Evolutionary conservation across 2,888 invertebrate genomes (phyloP).

Genomic region (Autographa gamma): DNA sequence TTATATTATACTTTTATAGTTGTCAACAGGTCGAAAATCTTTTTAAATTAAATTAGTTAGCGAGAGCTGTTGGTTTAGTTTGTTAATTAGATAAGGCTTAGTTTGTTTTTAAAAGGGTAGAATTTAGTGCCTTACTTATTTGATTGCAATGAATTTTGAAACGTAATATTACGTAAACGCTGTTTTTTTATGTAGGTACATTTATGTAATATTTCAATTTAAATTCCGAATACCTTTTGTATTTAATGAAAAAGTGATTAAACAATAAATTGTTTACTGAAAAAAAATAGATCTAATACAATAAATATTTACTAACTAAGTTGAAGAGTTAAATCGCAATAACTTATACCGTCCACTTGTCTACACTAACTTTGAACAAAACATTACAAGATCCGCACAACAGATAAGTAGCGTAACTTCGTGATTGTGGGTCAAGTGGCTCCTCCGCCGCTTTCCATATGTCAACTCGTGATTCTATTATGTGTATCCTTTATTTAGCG

Average conservation of each 20-base stretch:
- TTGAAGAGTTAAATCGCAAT: not conserved
- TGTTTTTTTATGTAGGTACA: too few relatives aligned
- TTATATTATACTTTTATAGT: conserved; percentile 17
- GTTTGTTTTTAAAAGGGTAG: too few relatives aligned
- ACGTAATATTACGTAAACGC: too few relatives aligned
- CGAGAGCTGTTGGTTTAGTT: not conserved
- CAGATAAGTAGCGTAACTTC: conserved; percentile 6
- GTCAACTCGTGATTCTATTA: conserved; percentile 57
- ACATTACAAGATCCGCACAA: not conserved
- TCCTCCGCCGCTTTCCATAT: conserved; percentile 34
- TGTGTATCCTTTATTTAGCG: conserved; percentile 44
- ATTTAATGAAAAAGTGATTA: too few relatives aligned
- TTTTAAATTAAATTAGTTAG: not conserved
- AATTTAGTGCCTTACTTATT: too few relatives aligned
- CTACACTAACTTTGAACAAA: not conserved
- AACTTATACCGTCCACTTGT: not conserved
- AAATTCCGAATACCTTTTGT: too few relatives aligned
- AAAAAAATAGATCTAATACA: not conserved
- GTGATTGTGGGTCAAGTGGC: conserved; percentile 52
- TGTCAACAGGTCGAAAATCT: not conserved
- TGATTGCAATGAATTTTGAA: too few relatives aligned
- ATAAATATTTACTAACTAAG: not conserved
- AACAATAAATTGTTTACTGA: too few relatives aligned
- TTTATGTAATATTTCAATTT: too few relatives aligned
- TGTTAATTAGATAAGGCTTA: too few relatives aligned